Conservation (phyloP, 2,888 invertebrate genomes). For the Lamellibrachia columna region DNA sequence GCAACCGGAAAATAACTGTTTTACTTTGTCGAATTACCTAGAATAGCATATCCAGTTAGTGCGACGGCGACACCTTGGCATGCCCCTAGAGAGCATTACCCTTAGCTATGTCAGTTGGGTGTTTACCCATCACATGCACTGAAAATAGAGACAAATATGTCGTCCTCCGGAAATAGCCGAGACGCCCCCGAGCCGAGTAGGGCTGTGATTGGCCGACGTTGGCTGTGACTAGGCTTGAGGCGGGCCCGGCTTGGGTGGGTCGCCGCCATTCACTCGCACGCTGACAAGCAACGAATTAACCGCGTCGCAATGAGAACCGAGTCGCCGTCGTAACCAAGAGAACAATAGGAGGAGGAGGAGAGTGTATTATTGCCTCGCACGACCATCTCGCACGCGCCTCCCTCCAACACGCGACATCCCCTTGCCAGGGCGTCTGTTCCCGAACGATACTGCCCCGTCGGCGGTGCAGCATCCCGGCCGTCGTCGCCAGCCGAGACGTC, state of each 20-base stretch:
- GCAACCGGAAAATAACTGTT: not conserved
- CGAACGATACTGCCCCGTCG: not conserved
- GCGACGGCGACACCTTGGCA: not conserved
- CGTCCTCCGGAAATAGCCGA: not conserved
- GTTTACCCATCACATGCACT: not conserved
- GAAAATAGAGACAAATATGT: not conserved
- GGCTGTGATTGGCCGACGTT: not conserved
- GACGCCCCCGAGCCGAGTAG: not conserved
- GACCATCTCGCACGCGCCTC: not conserved
- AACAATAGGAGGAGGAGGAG: not conserved
- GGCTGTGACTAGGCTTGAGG: not conserved
- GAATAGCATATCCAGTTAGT: not conserved
- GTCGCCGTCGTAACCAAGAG: not conserved
- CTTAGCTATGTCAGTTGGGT: not conserved
- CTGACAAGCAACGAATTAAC: slow-evolving; percentile 4
- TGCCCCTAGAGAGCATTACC: not conserved
- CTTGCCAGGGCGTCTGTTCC: not conserved
- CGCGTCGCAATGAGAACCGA: not conserved
- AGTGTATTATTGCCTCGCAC: not conserved
- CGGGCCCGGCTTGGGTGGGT: not conserved
- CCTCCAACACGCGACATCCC: not conserved
- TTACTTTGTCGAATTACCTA: not conserved
- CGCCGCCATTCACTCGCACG: not conserved
- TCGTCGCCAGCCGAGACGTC: not conserved
- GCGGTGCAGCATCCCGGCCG: not conserved